These are phyloP conservation scores for Oxyura jamaicensis DNA, from an alignment of 2,113 vertebrate species.

Conservation along the genomic window DNA sequence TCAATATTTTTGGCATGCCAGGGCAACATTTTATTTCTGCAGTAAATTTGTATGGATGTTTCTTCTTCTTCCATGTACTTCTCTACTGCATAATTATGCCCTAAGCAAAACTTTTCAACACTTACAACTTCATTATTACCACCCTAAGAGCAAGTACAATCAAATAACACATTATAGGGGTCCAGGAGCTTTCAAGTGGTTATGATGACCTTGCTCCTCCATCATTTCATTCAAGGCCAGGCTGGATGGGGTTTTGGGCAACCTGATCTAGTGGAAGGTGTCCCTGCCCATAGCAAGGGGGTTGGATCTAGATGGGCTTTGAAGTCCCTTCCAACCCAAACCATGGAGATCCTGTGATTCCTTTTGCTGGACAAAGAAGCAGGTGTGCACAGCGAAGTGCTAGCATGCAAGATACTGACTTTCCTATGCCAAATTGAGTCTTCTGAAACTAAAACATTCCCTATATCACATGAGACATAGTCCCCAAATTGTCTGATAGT, in stretches of 20 bases:
- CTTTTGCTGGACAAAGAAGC: not conserved
- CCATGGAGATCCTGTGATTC: too few species aligned
- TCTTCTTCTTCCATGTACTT: not conserved
- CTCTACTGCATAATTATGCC: not conserved
- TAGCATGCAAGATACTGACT: not conserved
- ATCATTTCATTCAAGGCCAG: not conserved
- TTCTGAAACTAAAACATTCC: not conserved
- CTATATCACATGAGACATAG: not conserved
- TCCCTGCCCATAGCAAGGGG: too few species aligned
- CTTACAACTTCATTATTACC: not conserved
- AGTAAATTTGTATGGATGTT: not conserved
- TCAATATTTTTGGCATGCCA: not conserved
- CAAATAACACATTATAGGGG: rapidly evolving
- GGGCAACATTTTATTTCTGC: not conserved
- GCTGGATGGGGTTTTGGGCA: too few species aligned
- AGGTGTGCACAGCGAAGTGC: not conserved
- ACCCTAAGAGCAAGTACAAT: not conserved
- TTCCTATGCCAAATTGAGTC: not conserved
- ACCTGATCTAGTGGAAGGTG: too few species aligned
- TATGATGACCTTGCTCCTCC: not conserved
- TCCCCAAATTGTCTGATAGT: not conserved
- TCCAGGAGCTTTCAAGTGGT: not conserved
- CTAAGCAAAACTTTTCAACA: not conserved
- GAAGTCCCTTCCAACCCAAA: too few species aligned
- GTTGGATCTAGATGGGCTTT: too few species aligned